A percentile compares a stretch with the other conserved stretches of the same genome.
Conservation (phyloP, 2,797 vertebrate species). For the Rhinella marina region DNA sequence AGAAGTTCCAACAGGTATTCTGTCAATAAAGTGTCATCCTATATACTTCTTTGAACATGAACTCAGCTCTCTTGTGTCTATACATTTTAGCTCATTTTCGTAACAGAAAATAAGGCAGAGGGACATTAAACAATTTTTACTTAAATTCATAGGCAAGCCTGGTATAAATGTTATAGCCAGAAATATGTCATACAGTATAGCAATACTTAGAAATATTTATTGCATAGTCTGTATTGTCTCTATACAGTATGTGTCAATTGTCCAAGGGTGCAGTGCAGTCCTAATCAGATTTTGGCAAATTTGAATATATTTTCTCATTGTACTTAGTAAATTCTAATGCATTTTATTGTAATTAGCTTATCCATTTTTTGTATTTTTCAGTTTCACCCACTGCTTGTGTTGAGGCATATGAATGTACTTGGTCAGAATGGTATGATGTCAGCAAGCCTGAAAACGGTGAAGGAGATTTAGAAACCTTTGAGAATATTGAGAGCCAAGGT, state of each 20-base stretch:
- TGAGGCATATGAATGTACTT: conserved; percentile 65
- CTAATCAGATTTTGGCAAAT: background rate
- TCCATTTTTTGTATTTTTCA: conserved; percentile 39
- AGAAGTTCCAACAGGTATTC: conserved; percentile 27
- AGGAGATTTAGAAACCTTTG: conserved; percentile 73
- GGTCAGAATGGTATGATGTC: conserved; percentile 74
- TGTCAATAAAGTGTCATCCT: background rate
- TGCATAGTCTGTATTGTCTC: background rate
- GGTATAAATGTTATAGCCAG: background rate
- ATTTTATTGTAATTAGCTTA: conserved; percentile 2
- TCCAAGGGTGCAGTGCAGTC: background rate
- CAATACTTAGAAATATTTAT: background rate
- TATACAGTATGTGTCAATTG: background rate
- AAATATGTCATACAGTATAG: background rate
- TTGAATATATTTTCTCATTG: conserved; percentile 15
- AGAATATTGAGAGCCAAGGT: conserved; percentile 49
- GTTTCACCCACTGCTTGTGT: conserved; percentile 68
- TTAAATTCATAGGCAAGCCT: background rate
- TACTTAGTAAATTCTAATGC: background rate
- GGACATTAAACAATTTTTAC: background rate
- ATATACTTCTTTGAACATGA: background rate
- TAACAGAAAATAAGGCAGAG: background rate
- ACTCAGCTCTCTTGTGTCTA: background rate
- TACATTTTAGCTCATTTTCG: background rate
- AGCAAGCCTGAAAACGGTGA: conserved; percentile 55